A percentile compares a stretch with the other conserved stretches of the same genome.
These are phyloP conservation scores for Drosophila mayri DNA, from an alignment of 1,140 invertebrate species.

Conservation along the genomic window DNA sequence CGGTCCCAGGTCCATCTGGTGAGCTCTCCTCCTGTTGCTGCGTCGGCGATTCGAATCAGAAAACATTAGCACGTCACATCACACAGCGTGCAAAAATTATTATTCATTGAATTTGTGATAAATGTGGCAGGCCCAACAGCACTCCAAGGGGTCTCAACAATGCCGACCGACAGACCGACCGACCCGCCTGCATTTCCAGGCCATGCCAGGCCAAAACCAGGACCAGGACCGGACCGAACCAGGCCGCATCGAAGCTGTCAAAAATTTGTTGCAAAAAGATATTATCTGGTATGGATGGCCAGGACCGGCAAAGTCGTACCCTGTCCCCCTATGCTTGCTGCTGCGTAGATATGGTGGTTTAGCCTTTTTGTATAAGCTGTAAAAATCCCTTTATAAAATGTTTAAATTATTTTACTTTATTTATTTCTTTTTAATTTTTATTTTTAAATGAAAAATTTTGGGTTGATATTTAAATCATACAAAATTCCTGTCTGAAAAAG, in stretches of 20 bases:
- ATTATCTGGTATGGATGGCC: conserved; percentile 64
- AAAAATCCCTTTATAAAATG: not conserved
- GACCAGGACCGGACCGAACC: conserved; percentile 10
- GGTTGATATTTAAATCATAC: no score
- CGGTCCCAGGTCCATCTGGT: conserved; percentile 13
- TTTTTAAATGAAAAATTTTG: no score
- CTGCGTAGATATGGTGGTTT: conserved; percentile 13
- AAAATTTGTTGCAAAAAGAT: conserved; percentile 83
- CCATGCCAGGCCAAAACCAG: conserved; percentile 20
- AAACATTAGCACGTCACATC: conserved; percentile 83
- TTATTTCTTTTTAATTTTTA: not conserved
- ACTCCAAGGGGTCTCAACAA: conserved; percentile 54
- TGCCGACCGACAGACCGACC: conserved; percentile 18
- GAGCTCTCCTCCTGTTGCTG: conserved; percentile 56
- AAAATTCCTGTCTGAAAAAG: not conserved
- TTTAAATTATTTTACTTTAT: not conserved
- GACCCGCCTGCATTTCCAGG: conserved; percentile 25
- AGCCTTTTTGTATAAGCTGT: not conserved
- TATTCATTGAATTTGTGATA: conserved; percentile 85
- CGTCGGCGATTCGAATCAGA: conserved; percentile 82
- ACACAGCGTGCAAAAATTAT: conserved; percentile 84
- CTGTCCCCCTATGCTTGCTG: conserved; percentile 8
- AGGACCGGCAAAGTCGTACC: conserved; percentile 29
- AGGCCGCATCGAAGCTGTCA: conserved; percentile 76
- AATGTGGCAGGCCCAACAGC: conserved; percentile 82